Evolutionary conservation across 2,797 vertebrate species (phyloP).

Genomic region (Prionace glauca): DNA sequence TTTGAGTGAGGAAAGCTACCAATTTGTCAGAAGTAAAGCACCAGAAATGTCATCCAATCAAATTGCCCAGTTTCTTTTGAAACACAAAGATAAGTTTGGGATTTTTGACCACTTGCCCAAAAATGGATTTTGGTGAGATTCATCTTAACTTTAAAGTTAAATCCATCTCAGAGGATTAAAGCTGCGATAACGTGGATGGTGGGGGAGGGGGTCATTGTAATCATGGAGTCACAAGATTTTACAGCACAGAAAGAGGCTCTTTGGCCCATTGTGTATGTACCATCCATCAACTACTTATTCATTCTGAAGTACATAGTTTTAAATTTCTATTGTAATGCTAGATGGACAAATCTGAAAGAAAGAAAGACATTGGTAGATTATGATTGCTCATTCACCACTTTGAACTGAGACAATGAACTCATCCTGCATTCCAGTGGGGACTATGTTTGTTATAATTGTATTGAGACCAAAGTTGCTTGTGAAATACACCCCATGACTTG

Average conservation of each 20-base stretch:
- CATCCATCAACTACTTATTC: no score
- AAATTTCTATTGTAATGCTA: not conserved
- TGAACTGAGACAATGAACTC: not conserved
- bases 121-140: not conserved
- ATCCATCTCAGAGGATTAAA: not conserved
- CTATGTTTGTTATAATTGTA: not conserved
- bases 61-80: not conserved
- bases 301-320: no score
- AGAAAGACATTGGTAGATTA: not conserved
- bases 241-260: no score
- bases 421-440: not conserved
- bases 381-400: not conserved
- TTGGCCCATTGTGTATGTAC: no score
- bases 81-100: not conserved
- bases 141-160: not conserved
- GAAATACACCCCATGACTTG: not conserved
- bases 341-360: not conserved
- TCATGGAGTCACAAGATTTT: no score
- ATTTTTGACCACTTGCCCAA: not conserved
- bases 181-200: no score
- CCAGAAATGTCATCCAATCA: not conserved
- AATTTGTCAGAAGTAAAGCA: not conserved
- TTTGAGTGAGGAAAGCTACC: not conserved
- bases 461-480: not conserved
- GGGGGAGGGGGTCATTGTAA: no score